A percentile compares a stretch with the other conserved stretches of the same genome.
phyloP scores from a whole-genome alignment of 2,113 vertebrate genomes.

The Alligator mississippiensis region DNA sequence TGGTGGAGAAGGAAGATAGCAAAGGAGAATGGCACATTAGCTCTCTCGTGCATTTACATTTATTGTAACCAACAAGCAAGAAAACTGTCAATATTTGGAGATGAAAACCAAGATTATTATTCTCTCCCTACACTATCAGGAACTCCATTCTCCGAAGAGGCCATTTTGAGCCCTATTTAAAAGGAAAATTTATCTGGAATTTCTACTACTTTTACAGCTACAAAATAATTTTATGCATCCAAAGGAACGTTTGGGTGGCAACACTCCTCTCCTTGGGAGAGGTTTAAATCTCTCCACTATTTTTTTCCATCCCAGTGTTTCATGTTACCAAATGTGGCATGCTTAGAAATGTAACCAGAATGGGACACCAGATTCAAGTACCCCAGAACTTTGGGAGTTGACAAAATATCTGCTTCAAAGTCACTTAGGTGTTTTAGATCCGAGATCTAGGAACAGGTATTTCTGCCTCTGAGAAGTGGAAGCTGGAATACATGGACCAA shows the following conservation, averaged over 20 bases:
- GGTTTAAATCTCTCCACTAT: background rate
- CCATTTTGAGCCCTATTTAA: slow-evolving; percentile 5
- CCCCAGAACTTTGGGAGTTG: background rate
- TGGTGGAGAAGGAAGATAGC: too few species aligned
- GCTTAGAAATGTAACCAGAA: background rate
- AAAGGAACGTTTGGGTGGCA: background rate
- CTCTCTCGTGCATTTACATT: too few species aligned
- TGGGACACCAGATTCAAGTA: background rate
- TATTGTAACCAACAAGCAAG: too few species aligned
- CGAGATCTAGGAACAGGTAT: background rate
- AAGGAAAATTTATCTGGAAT: slow-evolving; percentile 26
- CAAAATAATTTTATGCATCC: slow-evolving; percentile 11
- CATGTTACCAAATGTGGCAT: background rate
- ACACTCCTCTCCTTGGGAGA: background rate
- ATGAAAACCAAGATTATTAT: too few species aligned
- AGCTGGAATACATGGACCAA: background rate
- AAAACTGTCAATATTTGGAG: too few species aligned
- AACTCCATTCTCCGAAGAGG: too few species aligned
- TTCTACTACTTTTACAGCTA: background rate
- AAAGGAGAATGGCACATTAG: too few species aligned
- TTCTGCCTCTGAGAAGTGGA: background rate
- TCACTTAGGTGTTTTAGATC: background rate
- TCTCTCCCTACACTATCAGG: too few species aligned
- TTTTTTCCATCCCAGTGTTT: slow-evolving; percentile 1
- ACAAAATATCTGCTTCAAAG: background rate